These are phyloP conservation scores for Paracentrotus lividus DNA, from an alignment of 53 echinoderm and acorn worm species.

Conservation along the genomic window DNA sequence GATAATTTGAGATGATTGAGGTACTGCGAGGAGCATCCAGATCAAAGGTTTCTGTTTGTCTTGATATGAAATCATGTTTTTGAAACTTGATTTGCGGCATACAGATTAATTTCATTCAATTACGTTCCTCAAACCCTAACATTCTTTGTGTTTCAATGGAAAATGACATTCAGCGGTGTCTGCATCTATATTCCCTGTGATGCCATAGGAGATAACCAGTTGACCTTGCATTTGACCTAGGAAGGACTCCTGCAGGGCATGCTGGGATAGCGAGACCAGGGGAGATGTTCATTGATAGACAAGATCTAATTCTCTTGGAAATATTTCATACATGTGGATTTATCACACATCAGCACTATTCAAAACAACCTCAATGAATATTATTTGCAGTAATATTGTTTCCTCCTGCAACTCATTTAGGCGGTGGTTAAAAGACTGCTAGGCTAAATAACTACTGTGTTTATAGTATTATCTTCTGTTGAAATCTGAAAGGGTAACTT, in stretches of 20 bases:
- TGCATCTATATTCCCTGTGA: slow-evolving; percentile 25
- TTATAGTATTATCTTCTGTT: neutral
- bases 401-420: neutral
- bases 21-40: neutral
- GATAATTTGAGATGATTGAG: neutral
- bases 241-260: slow-evolving; percentile 66
- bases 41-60: neutral
- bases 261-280: slow-evolving; percentile 43
- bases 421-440: neutral
- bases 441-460: neutral
- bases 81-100: slow-evolving; percentile 4
- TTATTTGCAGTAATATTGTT: slow-evolving; percentile 7
- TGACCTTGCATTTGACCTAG: slow-evolving; percentile 58
- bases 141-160: neutral
- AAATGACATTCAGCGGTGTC: slow-evolving; percentile 7
- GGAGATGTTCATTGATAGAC: slow-evolving; percentile 40
- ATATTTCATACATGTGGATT: slow-evolving; percentile 28
- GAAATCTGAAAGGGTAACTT: neutral
- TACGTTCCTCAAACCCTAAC: neutral
- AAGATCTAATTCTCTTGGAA: slow-evolving; percentile 12
- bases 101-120: neutral
- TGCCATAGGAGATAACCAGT: slow-evolving; percentile 28
- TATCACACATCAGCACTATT: slow-evolving; percentile 35
- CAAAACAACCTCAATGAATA: neutral
- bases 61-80: slow-evolving; percentile 7